phyloP scores from a whole-genome alignment of 2,797 vertebrate genomes.

The Muscicapa comitata region DNA sequence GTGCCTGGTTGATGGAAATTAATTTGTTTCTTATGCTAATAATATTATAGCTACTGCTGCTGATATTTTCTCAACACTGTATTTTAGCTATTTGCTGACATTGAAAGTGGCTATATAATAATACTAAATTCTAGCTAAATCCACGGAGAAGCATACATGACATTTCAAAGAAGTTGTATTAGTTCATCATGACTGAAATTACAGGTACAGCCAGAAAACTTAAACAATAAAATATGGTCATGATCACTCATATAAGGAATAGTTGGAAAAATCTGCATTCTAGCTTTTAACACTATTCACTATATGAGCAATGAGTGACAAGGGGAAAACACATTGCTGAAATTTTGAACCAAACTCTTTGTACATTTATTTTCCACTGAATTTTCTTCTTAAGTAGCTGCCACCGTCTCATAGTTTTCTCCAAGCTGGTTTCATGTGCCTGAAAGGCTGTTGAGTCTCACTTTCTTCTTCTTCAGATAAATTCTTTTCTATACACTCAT shows the following conservation, averaged over 20 bases:
- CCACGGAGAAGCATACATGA: neutral
- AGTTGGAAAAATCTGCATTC: neutral
- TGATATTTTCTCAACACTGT: neutral
- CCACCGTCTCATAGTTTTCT: constrained; percentile 29
- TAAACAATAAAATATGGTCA: neutral
- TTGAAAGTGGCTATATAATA: neutral
- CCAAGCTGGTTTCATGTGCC: constrained; percentile 43
- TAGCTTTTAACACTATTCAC: neutral
- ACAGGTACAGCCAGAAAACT: neutral
- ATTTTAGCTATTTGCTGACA: constrained; percentile 36
- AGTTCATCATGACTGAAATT: neutral
- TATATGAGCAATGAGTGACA: neutral
- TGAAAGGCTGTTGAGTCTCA: constrained; percentile 52
- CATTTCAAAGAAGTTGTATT: neutral
- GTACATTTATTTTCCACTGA: constrained; percentile 13
- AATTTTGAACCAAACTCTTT: constrained; percentile 22
- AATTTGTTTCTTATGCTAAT: constrained; percentile 27
- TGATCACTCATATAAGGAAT: neutral
- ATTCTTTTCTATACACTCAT: constrained; percentile 57
- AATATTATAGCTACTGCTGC: constrained; percentile 12
- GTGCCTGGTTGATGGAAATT: neutral
- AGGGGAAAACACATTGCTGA: constrained; percentile 24
- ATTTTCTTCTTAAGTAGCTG: constrained; percentile 41
- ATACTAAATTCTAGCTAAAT: neutral
- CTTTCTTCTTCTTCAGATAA: constrained; percentile 58